Conservation (phyloP, 1,140 invertebrate species). For the Bombus soroeensis region DNA sequence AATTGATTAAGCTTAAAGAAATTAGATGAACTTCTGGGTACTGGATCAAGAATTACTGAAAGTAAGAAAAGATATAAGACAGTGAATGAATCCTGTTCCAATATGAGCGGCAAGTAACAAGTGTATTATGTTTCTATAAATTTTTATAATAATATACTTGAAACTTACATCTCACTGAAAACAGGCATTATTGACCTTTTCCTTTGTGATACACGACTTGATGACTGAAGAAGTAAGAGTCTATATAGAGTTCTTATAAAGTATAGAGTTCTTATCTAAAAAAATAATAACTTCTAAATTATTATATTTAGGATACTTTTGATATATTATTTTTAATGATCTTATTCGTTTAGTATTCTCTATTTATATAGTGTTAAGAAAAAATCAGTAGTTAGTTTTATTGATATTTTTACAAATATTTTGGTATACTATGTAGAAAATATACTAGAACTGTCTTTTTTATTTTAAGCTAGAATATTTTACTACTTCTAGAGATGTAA, state of each 20-base stretch:
- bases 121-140: conserved; percentile 14
- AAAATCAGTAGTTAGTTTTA: not conserved
- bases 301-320: not conserved
- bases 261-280: not conserved
- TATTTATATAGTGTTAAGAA: not conserved
- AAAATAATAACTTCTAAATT: not conserved
- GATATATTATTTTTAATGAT: not conserved
- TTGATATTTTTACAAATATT: not conserved
- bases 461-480: conserved; percentile 17
- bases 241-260: no score
- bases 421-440: not conserved
- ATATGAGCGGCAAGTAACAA: not conserved
- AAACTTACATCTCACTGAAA: not conserved
- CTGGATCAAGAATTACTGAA: conserved; percentile 34
- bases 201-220: conserved; percentile 51
- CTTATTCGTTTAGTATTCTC: not conserved
- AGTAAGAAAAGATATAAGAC: conserved; percentile 7
- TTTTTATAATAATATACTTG: conserved; percentile 35
- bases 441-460: conserved; percentile 5
- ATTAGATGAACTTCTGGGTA: conserved; percentile 28
- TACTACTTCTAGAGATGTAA: conserved; percentile 24
- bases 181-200: not conserved
- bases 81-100: not conserved
- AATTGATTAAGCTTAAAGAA: conserved; percentile 42
- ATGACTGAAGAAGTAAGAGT: conserved; percentile 6